Evolutionary conservation across 2,113 vertebrate genomes (phyloP), one percentile per base, ranked within the genome.

Genomic region (Ophiodon elongatus): DNA sequence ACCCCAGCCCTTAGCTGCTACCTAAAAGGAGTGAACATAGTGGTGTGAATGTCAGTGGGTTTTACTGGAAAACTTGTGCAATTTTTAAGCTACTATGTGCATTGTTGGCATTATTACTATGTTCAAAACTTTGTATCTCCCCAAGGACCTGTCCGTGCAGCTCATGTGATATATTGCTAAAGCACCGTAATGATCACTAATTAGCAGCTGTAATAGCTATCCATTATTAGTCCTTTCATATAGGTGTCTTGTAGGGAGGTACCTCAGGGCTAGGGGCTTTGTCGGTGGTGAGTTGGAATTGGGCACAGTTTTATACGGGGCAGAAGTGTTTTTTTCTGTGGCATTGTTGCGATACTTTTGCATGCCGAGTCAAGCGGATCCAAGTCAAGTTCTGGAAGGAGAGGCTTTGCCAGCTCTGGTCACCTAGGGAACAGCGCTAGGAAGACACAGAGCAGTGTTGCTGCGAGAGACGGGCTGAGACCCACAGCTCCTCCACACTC

Each of bases 301-400:
- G 91, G 88, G 85, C 82, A 85, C 25, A 35, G 13, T 74, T 86
- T 73, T 31, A 73, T 64, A 52, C 6, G 73, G 72, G 86, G 21
- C 39, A 52, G 62, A 62, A 67, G 71, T 95, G 93, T 96, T 93
- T 94, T 88, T 95, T 96, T 95, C 94, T 93, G 94, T 94, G 94
- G 83, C 94, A 94, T 93, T 88, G 85, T 93, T 95, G 95, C 94
- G 91, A 94, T 96, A 91, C 93, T 95, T 93, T 97, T 96, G 95
- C 96, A 96, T 96, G 96, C 95, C 94, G 94, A 93, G 93, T 91
- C 70, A 76, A 88, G 95, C 95, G 76, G 91, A 90, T 86, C 88
- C 96, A 96, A 95, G 95, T 95, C 92, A 94, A 92, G 93, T 88
- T 82, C 60, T 77, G 95, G 95, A 86, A 85, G 81, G 73, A 84